Evolutionary conservation across 2,888 invertebrate species (phyloP).

Genomic region (Heliconius hortense): DNA sequence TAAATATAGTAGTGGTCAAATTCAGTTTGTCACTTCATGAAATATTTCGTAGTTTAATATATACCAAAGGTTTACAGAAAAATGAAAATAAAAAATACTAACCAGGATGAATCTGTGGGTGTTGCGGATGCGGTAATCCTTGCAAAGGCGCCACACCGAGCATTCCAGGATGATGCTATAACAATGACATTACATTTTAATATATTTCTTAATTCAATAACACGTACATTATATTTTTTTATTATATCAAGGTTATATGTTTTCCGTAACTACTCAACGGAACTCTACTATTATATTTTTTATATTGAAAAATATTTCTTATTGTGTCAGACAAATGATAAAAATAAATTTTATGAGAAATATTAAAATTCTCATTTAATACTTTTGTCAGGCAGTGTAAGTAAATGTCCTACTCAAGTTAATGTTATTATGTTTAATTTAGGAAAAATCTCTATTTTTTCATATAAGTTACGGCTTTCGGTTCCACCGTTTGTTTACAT

Average conservation of each 20-base stretch:
- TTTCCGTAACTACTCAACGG: conserved; percentile 27
- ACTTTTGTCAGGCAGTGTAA: background rate
- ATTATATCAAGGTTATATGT: background rate
- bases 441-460: background rate
- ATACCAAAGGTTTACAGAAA: background rate
- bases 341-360: background rate
- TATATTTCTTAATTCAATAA: conserved; percentile 1
- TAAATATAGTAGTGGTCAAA: no score
- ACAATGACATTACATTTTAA: conserved; percentile 39
- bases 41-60: background rate
- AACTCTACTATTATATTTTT: conserved; percentile 24
- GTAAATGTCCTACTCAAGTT: background rate
- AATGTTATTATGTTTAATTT: background rate
- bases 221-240: background rate
- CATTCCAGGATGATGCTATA: conserved; percentile 80
- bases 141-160: conserved; percentile 75
- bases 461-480: background rate
- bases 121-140: conserved; percentile 81
- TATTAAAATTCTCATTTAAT: no score
- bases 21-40: no score
- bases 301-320: background rate
- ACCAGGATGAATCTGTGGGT: conserved; percentile 79
- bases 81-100: conserved; percentile 39
- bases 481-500: no score
- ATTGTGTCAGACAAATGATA: background rate